Evolutionary conservation across 2,888 invertebrate genomes (phyloP), one percentile per base, ranked within the genome.

Genomic region (Buathra laborator): DNA sequence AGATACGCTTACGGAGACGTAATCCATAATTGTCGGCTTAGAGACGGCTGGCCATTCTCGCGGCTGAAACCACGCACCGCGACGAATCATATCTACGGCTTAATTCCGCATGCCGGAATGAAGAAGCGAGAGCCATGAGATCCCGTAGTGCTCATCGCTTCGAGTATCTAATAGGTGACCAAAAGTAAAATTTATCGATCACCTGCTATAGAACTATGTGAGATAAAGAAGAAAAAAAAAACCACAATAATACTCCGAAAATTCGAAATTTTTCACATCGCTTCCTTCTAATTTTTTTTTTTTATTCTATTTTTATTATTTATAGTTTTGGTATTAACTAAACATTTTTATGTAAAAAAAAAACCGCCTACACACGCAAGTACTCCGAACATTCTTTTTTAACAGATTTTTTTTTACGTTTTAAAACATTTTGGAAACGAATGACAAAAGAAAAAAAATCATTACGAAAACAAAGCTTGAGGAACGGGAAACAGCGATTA

Each of bases 21-120:
- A 85, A 87, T 86, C 83, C 85, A 84, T 86, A 87, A 87, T 86
- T 86, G 85, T 87, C 85, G 66, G 83, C 78, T 86, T 85, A 80
- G 78, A 86, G 84, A 44, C 64, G 46, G 70, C 16, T 75, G 19
- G 81, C 64, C 48, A 53, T 74, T 51, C 75, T 66, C 70, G 85
- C 64, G 66, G 81, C 79, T 79, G 78, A 85, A 84, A 59, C 75
- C 82, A 82, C 85, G 74, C 64, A 85, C 81, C 84, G 85, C 79
- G 81, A 83, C 76, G 83, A 86, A 87, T 83, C 83, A 84, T 84
- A 82, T 84, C 80, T 83, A 87, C 84, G 84, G 80, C 86, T 87
- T 81, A 81, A 87, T 87, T 87, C 81, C 77, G 80, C 85, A 79
- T 86, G 80, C 82, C 79, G 59, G 82, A 83, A 84, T 79, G 79